Evolutionary conservation across 1,140 invertebrate genomes (phyloP), one percentile per base, ranked within the genome.

Genomic region (Mylabris phalerata): DNA sequence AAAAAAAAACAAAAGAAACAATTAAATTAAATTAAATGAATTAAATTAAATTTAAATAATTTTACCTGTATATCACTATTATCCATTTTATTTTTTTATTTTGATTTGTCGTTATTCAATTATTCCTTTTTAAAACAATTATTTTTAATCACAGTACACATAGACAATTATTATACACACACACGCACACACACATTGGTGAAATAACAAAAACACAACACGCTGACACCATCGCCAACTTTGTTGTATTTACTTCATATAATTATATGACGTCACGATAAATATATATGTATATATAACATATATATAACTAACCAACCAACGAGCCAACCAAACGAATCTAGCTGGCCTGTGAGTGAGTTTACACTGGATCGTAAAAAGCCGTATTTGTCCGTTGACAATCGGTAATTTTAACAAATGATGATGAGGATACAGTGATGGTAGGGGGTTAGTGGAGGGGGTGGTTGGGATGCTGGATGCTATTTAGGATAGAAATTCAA

Each of bases 181-280:
- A 19, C 19, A 19, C 19, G 19, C 19, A 32, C 32, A 32, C 32
- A 32, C 32, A 32, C 32, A 32, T 32, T 32, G 2, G 4, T 5
- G 4, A 32, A 4, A 32, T 5, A 32, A 32, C 66, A 63, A 59
- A 69, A 71, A 78, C 73, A 78, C 76, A 81, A 82, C 80, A 32
- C 32, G 81, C 80, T 80, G 78, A 79, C 80, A 73, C 80, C 80
- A 82, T 80, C 79, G 78, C 83, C 80, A 82, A 84, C 81, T 84
- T 84, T 84, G 82, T 85, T 19, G 19, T 19, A 19, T 19, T 19
- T 32, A 85, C 84, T 85, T 84, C 84, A 82, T 84, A 81, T 84
- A 84, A 85, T 85, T 84, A 84, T 80, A 76, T 85, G 83, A 84
- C 82, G 82, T 85, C 83, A 84, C 80, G 75, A 78, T 80, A 80